phyloP scores from a whole-genome alignment of 1,140 invertebrate species.

The Antheraea mylitta region DNA sequence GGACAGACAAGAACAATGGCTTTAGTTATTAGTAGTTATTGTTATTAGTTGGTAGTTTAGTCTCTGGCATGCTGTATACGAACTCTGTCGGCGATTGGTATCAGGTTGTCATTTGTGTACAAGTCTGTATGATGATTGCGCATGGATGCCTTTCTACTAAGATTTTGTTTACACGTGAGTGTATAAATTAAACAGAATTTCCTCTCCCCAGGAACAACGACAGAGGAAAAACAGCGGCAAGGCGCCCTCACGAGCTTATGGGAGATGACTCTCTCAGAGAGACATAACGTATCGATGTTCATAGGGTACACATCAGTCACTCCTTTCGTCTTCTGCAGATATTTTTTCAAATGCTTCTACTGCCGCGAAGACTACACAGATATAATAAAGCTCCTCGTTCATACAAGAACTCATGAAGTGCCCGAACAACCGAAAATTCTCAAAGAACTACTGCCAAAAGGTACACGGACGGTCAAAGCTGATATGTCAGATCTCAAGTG shows the following conservation, averaged over 20 bases:
- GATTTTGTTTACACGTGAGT: background rate
- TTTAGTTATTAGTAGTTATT: too few species aligned
- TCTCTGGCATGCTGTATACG: too few species aligned
- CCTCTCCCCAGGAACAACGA: constrained; percentile 39
- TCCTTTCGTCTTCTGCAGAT: constrained; percentile 53
- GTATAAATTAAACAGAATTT: constrained; percentile 28
- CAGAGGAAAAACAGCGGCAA: constrained; percentile 32
- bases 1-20: too few species aligned
- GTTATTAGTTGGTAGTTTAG: too few species aligned
- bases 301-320: constrained; percentile 43
- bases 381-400: constrained; percentile 38
- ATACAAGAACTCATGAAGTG: constrained; percentile 34
- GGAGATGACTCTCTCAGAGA: constrained; percentile 56
- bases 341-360: constrained; percentile 61
- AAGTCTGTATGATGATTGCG: too few species aligned
- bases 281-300: constrained; percentile 47
- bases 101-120: too few species aligned
- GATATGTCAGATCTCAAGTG: constrained; percentile 54
- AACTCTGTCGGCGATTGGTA: too few species aligned
- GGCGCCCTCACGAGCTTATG: constrained; percentile 49
- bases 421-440: constrained; percentile 35
- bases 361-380: constrained; percentile 48
- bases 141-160: background rate
- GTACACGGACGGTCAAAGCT: constrained; percentile 47
- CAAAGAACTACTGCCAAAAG: constrained; percentile 47